These are phyloP conservation scores for Tiliacea citrago DNA, from an alignment of 2,888 invertebrate genomes.

Conservation along the genomic window DNA sequence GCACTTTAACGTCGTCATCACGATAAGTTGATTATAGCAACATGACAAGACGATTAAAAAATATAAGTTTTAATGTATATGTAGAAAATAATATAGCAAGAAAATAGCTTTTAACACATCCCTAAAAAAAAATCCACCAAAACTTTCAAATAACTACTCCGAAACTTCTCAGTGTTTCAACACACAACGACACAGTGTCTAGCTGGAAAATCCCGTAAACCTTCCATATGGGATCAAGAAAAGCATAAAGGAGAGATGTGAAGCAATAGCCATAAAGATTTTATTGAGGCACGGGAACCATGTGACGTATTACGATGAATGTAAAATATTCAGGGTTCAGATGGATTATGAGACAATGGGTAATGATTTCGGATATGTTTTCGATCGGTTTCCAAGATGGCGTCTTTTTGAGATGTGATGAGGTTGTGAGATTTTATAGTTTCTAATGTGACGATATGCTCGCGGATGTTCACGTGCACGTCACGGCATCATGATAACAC, in stretches of 20 bases:
- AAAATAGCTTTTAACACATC: no score
- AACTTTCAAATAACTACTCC: not conserved
- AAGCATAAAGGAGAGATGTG: conserved; percentile 79
- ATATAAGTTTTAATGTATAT: no score
- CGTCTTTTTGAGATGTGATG: conserved; percentile 16
- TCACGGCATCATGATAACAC: no score
- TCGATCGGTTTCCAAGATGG: conserved; percentile 46
- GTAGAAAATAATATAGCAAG: no score
- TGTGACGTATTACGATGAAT: conserved; percentile 78
- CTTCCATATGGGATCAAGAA: conserved; percentile 72
- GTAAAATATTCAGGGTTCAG: conserved; percentile 81
- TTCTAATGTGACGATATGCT: no score
- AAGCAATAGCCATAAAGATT: conserved; percentile 85
- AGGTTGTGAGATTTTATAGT: no score
- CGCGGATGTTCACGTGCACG: no score
- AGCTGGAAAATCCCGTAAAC: conserved; percentile 65
- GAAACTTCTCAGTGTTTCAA: not conserved
- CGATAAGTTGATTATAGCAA: no score
- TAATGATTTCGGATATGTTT: conserved; percentile 72
- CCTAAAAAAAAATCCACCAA: not conserved
- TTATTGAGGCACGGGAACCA: conserved; percentile 77
- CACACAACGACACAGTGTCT: conserved; percentile 56
- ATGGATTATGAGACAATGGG: conserved; percentile 84
- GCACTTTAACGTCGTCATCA: no score
- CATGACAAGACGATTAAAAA: no score